A percentile compares a stretch with the other conserved stretches of the same genome.
phyloP scores from a whole-genome alignment of 2,797 vertebrate genomes.

The Diplodus puntazzo region DNA sequence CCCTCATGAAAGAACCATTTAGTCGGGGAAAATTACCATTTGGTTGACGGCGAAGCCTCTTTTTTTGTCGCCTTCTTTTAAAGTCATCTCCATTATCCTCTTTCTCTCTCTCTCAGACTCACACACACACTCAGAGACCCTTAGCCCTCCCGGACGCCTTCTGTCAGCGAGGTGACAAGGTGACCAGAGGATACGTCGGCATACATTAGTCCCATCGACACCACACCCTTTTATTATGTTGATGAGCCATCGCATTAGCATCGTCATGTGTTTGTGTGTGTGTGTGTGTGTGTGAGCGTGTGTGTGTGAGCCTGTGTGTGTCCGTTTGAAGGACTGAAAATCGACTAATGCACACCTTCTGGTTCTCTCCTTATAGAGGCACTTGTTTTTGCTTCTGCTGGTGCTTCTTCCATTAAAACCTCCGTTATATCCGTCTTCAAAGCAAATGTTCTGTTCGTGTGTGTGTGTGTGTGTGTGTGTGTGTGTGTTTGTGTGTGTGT shows the following conservation, averaged over 20 bases:
- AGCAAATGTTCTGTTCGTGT: not conserved
- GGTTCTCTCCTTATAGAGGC: conserved; percentile 2
- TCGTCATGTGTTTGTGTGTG: conserved; percentile 13
- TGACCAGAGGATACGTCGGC: conserved; percentile 59
- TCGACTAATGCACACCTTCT: conserved; percentile 29
- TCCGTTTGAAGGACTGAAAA: conserved; percentile 9
- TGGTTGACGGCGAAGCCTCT: not conserved
- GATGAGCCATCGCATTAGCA: conserved; percentile 61
- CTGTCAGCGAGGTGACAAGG: conserved; percentile 69
- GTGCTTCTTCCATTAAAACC: conserved; percentile 2
- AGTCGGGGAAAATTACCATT: conserved; percentile 9
- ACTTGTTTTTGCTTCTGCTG: no score
- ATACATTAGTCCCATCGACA: conserved; percentile 66
- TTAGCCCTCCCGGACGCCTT: conserved; percentile 31
- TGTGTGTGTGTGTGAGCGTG: conserved; percentile 12
- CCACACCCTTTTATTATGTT: conserved; percentile 63
- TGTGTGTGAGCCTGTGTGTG: not conserved
- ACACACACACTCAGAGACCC: not conserved
- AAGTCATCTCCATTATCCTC: not conserved
- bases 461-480: no score
- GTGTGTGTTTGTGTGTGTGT: not conserved
- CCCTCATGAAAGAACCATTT: conserved; percentile 2
- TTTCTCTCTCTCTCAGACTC: not conserved
- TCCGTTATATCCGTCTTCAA: not conserved
- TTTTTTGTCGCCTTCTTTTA: not conserved